These are phyloP conservation scores for Cheilosia variabilis DNA, from an alignment of 2,888 invertebrate species.

Conservation along the genomic window DNA sequence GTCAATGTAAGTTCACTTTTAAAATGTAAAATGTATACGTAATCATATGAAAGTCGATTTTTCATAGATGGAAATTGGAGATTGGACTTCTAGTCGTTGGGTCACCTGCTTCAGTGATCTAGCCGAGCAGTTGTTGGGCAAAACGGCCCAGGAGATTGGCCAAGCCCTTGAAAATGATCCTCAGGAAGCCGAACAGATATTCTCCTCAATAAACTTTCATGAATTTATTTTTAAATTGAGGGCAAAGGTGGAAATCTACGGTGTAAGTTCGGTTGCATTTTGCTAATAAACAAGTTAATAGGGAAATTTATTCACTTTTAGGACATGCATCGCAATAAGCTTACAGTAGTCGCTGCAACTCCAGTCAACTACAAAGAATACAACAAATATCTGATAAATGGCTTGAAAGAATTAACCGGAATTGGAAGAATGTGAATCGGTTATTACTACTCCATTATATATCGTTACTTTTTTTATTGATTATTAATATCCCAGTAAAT, in stretches of 20 bases:
- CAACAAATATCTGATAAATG: constrained; percentile 88
- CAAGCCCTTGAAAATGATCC: constrained; percentile 88
- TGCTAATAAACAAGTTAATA: constrained; percentile 5
- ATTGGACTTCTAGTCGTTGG: constrained; percentile 95
- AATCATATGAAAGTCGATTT: neutral
- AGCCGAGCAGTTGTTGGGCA: constrained; percentile 91
- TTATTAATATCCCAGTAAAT: too few relatives aligned
- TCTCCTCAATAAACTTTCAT: constrained; percentile 91
- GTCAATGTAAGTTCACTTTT: constrained; percentile 87
- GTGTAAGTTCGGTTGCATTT: constrained; percentile 86
- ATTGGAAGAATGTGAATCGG: constrained; percentile 81
- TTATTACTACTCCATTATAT: neutral
- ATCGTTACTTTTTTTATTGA: too few relatives aligned
- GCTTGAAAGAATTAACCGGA: constrained; percentile 87
- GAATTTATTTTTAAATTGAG: constrained; percentile 93
- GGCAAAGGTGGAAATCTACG: constrained; percentile 95
- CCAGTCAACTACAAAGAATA: constrained; percentile 91
- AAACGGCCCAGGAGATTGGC: constrained; percentile 90
- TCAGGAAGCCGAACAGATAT: constrained; percentile 87
- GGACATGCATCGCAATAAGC: constrained; percentile 87
- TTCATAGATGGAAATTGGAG: constrained; percentile 91
- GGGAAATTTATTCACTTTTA: constrained; percentile 57
- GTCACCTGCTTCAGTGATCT: constrained; percentile 94
- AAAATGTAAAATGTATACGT: neutral
- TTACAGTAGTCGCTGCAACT: constrained; percentile 88